Conservation (phyloP, 2,888 invertebrate genomes). For the Caenorhabditis wallacei region DNA sequence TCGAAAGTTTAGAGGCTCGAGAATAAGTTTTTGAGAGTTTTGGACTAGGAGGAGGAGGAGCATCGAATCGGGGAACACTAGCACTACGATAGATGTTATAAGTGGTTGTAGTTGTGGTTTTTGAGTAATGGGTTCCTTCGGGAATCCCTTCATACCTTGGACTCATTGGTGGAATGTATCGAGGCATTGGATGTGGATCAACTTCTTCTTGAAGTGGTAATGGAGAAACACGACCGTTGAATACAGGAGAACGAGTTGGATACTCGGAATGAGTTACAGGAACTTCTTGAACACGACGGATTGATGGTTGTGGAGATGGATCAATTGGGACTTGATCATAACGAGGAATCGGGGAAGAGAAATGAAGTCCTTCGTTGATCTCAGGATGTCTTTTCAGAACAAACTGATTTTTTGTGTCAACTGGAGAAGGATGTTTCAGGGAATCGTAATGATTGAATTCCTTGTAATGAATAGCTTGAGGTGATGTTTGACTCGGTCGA, state of each 20-base stretch:
- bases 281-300: neutral
- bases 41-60: neutral
- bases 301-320: constrained; percentile 14
- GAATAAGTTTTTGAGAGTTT: constrained; percentile 4
- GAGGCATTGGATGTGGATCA: constrained; percentile 39
- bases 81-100: constrained; percentile 10
- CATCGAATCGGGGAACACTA: constrained; percentile 4
- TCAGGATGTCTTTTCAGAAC: constrained; percentile 16
- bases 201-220: constrained; percentile 41
- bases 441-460: constrained; percentile 63
- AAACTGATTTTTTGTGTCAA: constrained; percentile 12
- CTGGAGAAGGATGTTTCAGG: constrained; percentile 48
- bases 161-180: constrained; percentile 51
- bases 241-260: constrained; percentile 13
- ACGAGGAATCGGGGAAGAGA: neutral
- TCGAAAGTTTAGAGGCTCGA: constrained; percentile 11
- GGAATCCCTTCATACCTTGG: constrained; percentile 38
- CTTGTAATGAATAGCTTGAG: constrained; percentile 7
- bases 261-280: constrained; percentile 15
- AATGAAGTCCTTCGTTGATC: constrained; percentile 27
- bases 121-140: constrained; percentile 20
- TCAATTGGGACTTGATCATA: constrained; percentile 30
- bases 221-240: constrained; percentile 29
- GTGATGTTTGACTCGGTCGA: constrained; percentile 12
- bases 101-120: constrained; percentile 30